Conservation (phyloP, 2,888 invertebrate species). For the Ypsolopha scabrella region DNA sequence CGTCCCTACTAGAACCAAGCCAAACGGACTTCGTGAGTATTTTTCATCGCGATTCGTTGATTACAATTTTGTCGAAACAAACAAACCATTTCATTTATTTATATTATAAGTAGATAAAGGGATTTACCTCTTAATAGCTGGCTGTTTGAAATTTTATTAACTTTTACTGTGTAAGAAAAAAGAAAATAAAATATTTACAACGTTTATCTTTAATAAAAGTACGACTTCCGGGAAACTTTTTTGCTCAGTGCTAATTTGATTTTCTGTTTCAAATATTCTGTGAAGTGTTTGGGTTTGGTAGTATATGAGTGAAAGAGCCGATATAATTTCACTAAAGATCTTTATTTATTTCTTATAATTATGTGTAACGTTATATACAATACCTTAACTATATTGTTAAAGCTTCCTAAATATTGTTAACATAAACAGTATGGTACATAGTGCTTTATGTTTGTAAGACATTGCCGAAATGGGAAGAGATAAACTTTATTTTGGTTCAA, state of each 20-base stretch:
- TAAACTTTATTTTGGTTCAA: neutral
- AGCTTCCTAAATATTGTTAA: slow-evolving; percentile 20
- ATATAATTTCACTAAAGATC: slow-evolving; percentile 53
- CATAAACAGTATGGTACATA: slow-evolving; percentile 3
- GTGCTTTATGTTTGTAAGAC: neutral
- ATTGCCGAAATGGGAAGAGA: neutral
- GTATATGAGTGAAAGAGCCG: too few relatives aligned
- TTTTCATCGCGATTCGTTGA: too few relatives aligned
- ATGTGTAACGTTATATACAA: slow-evolving; percentile 65
- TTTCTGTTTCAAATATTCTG: too few relatives aligned
- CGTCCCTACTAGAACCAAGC: too few relatives aligned
- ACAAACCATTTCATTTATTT: too few relatives aligned
- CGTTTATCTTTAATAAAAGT: neutral
- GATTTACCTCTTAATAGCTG: too few relatives aligned
- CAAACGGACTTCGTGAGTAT: too few relatives aligned
- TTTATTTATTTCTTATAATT: slow-evolving; percentile 61
- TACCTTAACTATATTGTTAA: slow-evolving; percentile 28
- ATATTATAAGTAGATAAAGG: too few relatives aligned
- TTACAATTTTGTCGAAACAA: too few relatives aligned
- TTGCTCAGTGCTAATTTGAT: too few relatives aligned
- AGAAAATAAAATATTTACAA: neutral
- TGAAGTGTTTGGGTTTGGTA: too few relatives aligned
- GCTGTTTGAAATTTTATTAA: neutral
- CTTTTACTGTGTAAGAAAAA: neutral
- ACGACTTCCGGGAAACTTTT: too few relatives aligned